phyloP scores from a whole-genome alignment of 2,888 invertebrate species.

The Cephus sareptanus region DNA sequence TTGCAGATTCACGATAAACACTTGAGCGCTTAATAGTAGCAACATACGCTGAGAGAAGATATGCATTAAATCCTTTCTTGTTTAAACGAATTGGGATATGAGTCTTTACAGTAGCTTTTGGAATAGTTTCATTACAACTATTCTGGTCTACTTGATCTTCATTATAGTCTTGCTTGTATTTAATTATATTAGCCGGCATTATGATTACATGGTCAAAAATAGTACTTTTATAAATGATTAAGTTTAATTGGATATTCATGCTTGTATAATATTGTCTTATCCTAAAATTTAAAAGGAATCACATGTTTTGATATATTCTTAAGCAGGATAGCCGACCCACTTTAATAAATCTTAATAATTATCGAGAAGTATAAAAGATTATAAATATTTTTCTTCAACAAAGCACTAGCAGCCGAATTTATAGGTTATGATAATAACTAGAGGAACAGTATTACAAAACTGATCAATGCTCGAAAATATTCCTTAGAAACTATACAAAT shows the following conservation, averaged over 20 bases:
- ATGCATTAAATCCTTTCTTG: slow-evolving; percentile 45
- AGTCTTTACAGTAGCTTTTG: background rate
- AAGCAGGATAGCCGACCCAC: background rate
- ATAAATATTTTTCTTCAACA: background rate
- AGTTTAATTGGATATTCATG: slow-evolving; percentile 44
- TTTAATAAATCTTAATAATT: background rate
- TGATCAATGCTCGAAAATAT: background rate
- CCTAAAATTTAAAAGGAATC: background rate
- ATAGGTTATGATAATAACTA: background rate
- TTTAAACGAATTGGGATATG: slow-evolving; percentile 34
- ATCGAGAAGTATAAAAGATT: background rate
- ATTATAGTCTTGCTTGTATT: slow-evolving; percentile 15
- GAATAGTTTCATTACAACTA: background rate
- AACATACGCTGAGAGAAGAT: slow-evolving; percentile 50
- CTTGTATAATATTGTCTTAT: slow-evolving; percentile 10
- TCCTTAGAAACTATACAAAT: background rate
- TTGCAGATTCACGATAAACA: slow-evolving; percentile 44
- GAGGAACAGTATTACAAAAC: background rate
- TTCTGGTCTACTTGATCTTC: slow-evolving; percentile 7
- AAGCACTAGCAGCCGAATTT: background rate
- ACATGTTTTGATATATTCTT: background rate
- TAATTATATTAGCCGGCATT: slow-evolving; percentile 18
- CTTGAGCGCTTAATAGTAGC: slow-evolving; percentile 37
- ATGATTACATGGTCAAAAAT: slow-evolving; percentile 50
- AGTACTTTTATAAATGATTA: slow-evolving; percentile 42